Evolutionary conservation across 2,797 vertebrate species (phyloP), one percentile per base, ranked within the genome.

Genomic region (Bucorvus abyssinicus): DNA sequence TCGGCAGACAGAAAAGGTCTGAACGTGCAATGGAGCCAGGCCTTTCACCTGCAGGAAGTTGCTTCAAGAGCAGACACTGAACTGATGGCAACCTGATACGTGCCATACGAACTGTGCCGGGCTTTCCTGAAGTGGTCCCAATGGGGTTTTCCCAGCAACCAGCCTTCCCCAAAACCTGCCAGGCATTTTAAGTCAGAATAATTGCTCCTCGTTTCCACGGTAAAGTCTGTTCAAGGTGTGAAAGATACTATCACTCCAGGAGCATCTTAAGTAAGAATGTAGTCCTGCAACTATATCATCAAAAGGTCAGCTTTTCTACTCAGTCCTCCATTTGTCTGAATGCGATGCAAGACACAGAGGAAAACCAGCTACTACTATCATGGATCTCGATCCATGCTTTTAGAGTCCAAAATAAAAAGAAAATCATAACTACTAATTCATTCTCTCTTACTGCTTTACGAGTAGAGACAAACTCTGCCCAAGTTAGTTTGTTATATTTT

Each of bases 401-500:
- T 57, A 61, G 21, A 89, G 34, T 29, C 34, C 47, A 74, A 90
- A 92, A 55, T 30, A 73, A 67, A 79, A 71, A 30, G 34, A 30
- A 91, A 63, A 24, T 9, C 2, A 5, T 60, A 77, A 56, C 55
- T 74, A 45, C 40, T 80, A 74, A 49, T 71, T 84, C 11, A 64
- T 85, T 80, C 45, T 52, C 29, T 89, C 32, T 38, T 47, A 53
- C 49, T 78, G 79, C 19, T 56, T 80, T 73, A 5, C 29, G 50
- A 91, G 42, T 53, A 69, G 36, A 94, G 36, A 34, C 38, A 84
- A 84, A 61, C n/a, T 70, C 64, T 50, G 36, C 40, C 42, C 42
- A 90, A 78, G 57, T 84, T 67, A 75, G 80, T 89, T 76, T 2
- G 29, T 21, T 76, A 10, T 38, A 70, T 77, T 92, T 94, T 74